Evolutionary conservation across 1,140 invertebrate genomes (phyloP).

Genomic region (Phymorhynchus buccinoides): DNA sequence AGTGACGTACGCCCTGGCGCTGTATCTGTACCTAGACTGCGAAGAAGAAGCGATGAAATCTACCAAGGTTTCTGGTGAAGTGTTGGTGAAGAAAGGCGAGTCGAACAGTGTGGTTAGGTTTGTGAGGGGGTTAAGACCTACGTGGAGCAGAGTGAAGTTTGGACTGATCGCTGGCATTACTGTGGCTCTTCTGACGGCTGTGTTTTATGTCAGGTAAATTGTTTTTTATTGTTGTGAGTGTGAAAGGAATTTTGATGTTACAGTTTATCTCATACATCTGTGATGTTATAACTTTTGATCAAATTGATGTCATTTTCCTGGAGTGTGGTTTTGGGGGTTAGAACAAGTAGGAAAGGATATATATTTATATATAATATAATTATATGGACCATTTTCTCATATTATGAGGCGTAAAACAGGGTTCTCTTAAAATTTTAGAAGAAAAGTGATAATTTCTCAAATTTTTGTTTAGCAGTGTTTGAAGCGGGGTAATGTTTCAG

Average conservation of each 20-base stretch:
- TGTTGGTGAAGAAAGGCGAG: background rate
- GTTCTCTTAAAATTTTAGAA: background rate
- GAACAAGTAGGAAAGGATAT: too few species aligned
- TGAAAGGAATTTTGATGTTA: background rate
- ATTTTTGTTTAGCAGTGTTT: too few species aligned
- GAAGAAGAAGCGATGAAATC: background rate
- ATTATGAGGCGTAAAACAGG: too few species aligned
- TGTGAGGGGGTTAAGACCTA: constrained; percentile 70
- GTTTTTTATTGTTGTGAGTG: background rate
- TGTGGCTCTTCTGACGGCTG: constrained; percentile 45
- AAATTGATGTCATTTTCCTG: too few species aligned
- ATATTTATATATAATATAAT: too few species aligned
- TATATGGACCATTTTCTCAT: too few species aligned
- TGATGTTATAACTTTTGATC: background rate
- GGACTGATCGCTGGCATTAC: constrained; percentile 76
- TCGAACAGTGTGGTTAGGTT: constrained; percentile 75
- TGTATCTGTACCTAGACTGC: constrained; percentile 77
- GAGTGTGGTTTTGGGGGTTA: too few species aligned
- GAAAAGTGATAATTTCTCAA: background rate
- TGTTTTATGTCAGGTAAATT: constrained; percentile 60
- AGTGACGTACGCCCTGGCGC: constrained; percentile 87
- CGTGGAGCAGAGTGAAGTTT: constrained; percentile 76
- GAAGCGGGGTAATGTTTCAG: too few species aligned
- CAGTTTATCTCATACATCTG: constrained; percentile 3
- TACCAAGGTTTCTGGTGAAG: background rate